Conservation (phyloP, 2,888 invertebrate genomes). For the Lasioglossum zephyrum region DNA sequence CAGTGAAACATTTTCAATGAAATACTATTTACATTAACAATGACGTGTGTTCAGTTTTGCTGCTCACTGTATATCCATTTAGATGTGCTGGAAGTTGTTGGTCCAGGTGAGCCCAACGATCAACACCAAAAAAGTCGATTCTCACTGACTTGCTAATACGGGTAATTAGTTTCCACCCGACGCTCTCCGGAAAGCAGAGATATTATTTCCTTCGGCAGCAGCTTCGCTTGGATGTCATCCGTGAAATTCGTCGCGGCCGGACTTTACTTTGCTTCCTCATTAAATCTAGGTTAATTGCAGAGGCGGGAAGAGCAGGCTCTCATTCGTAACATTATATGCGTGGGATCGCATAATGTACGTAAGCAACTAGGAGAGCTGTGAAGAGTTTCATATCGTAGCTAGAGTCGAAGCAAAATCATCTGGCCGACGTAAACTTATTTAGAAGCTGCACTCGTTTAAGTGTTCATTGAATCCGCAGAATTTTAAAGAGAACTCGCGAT, state of each 20-base stretch:
- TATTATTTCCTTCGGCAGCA: constrained; percentile 4
- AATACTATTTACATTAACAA: no score
- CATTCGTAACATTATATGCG: constrained; percentile 5
- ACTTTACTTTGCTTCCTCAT: constrained; percentile 27
- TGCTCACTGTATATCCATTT: no score
- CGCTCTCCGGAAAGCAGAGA: background rate
- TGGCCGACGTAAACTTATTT: background rate
- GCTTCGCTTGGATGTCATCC: background rate
- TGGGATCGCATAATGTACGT: background rate
- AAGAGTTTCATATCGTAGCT: background rate
- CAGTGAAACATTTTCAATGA: no score
- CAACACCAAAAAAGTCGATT: background rate
- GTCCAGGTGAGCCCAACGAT: background rate
- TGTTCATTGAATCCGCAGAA: background rate
- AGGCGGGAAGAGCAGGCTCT: constrained; percentile 11
- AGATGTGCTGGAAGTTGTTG: background rate
- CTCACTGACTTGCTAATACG: background rate
- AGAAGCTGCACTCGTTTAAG: no score
- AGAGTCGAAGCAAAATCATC: background rate
- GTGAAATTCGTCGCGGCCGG: constrained; percentile 1
- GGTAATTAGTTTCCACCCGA: constrained; percentile 14
- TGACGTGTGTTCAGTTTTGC: no score
- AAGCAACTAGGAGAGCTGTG: background rate
- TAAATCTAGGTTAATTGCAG: constrained; percentile 40
- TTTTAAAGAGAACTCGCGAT: background rate